A percentile compares a stretch with the other conserved stretches of the same genome.
These are phyloP conservation scores for Camponotus fellah DNA, from an alignment of 2,888 invertebrate species.

Conservation along the genomic window DNA sequence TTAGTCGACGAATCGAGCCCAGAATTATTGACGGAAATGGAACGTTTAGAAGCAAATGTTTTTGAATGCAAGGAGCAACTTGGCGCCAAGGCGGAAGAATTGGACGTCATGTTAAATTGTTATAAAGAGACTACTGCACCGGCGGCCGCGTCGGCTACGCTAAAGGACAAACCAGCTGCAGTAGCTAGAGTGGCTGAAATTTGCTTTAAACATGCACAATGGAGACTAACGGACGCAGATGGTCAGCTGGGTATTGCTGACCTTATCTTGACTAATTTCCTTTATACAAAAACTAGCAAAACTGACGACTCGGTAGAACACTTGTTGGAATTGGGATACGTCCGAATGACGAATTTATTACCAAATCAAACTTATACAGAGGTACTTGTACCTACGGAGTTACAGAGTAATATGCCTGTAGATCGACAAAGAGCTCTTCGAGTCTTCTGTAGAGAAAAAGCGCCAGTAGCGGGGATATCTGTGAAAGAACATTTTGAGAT, in stretches of 20 bases:
- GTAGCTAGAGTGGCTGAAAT: constrained; percentile 96
- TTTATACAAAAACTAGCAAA: constrained; percentile 98
- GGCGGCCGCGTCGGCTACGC: constrained; percentile 87
- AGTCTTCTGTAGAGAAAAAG: constrained; percentile 97
- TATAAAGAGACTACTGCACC: constrained; percentile 93
- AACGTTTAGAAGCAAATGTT: constrained; percentile 91
- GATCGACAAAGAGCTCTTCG: constrained; percentile 95
- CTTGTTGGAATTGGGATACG: constrained; percentile 97
- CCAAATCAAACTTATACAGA: constrained; percentile 98
- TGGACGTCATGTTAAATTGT: constrained; percentile 98
- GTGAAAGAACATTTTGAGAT: constrained; percentile 99
- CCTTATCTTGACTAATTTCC: constrained; percentile 97
- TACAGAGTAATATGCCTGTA: constrained; percentile 95
- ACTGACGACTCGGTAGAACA: constrained; percentile 99
- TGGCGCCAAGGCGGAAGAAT: constrained; percentile 95
- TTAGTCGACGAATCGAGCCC: constrained; percentile 90
- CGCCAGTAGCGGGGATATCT: constrained; percentile 99
- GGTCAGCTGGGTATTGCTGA: constrained; percentile 99
- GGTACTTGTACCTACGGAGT: constrained; percentile 92
- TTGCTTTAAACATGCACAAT: constrained; percentile 99
- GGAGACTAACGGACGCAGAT: constrained; percentile 98
- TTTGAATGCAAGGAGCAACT: constrained; percentile 96
- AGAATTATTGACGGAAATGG: constrained; percentile 90
- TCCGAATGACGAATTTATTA: constrained; percentile 97
- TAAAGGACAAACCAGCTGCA: constrained; percentile 91